Conservation (phyloP, 2,113 vertebrate species). For the Columba janthina region DNA sequence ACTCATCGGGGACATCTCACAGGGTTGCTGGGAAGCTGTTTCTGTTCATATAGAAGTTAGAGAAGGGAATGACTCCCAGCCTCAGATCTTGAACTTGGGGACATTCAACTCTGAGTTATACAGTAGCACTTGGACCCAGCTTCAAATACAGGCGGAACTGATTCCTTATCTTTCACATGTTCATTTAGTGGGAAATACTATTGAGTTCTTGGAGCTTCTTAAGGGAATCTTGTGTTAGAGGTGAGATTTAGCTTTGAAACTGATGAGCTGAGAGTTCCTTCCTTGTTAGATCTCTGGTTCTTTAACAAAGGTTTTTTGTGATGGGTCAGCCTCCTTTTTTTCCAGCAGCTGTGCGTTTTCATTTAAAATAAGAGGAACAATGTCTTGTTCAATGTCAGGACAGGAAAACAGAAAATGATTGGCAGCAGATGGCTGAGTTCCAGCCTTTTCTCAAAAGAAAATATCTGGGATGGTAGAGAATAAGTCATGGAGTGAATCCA, state of each 20-base stretch:
- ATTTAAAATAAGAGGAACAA: neutral
- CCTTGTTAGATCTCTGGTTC: neutral
- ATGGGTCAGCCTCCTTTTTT: neutral
- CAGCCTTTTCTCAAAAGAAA: neutral
- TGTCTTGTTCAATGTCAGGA: neutral
- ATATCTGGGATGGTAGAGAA: neutral
- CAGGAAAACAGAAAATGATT: neutral
- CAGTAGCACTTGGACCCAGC: neutral
- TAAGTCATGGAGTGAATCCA: neutral
- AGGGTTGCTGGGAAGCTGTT: neutral
- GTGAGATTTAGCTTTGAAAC: neutral
- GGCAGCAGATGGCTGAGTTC: slow-evolving; percentile 7
- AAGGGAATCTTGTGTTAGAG: neutral
- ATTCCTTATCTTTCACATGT: neutral
- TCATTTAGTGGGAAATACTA: neutral
- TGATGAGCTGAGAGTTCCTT: neutral
- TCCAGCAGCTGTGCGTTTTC: neutral
- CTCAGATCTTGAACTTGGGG: neutral
- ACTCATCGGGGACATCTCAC: neutral
- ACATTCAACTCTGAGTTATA: neutral
- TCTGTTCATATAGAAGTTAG: neutral
- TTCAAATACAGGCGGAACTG: neutral
- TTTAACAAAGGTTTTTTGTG: neutral
- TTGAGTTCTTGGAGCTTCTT: neutral
- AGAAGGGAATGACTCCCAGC: neutral